Percentiles rank a stretch among this genome's conserved stretches.
Conservation (phyloP, 1,140 invertebrate genomes). For the Drosophila sp. region DNA sequence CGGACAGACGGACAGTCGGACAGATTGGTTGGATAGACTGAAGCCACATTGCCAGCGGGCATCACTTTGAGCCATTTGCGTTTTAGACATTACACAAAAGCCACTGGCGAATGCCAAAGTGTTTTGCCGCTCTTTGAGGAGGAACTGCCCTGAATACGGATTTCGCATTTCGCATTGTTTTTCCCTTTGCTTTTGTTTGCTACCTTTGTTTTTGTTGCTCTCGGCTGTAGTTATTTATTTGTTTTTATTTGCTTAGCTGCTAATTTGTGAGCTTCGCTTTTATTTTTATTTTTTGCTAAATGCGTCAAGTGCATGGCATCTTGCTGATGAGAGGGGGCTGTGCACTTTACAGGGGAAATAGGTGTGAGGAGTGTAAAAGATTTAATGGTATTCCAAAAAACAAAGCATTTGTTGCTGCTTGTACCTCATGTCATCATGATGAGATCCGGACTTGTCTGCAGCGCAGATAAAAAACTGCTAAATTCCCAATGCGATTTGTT, state of each 20-base stretch:
- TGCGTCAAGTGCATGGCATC: constrained; percentile 39
- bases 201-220: not conserved
- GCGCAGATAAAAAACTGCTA: constrained; percentile 7
- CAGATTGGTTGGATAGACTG: not conserved
- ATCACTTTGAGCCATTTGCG: constrained; percentile 72
- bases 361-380: not conserved
- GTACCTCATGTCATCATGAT: constrained; percentile 33
- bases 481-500: constrained; percentile 1
- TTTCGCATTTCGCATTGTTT: constrained; percentile 61
- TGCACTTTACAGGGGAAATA: not conserved
- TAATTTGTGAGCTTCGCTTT: too few relatives aligned
- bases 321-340: constrained; percentile 3
- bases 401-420: constrained; percentile 11
- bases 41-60: constrained; percentile 7
- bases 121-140: constrained; percentile 63
- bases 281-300: constrained; percentile 27
- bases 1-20: not conserved
- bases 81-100: constrained; percentile 79
- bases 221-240: not conserved
- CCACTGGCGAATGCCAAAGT: constrained; percentile 76
- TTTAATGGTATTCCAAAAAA: constrained; percentile 11
- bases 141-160: constrained; percentile 81
- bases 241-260: constrained; percentile 29
- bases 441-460: constrained; percentile 37
- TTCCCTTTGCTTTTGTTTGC: not conserved